Evolutionary conservation across 92 coral and sea anemone genomes (phyloP).

Genomic region (Bergia sp.): DNA sequence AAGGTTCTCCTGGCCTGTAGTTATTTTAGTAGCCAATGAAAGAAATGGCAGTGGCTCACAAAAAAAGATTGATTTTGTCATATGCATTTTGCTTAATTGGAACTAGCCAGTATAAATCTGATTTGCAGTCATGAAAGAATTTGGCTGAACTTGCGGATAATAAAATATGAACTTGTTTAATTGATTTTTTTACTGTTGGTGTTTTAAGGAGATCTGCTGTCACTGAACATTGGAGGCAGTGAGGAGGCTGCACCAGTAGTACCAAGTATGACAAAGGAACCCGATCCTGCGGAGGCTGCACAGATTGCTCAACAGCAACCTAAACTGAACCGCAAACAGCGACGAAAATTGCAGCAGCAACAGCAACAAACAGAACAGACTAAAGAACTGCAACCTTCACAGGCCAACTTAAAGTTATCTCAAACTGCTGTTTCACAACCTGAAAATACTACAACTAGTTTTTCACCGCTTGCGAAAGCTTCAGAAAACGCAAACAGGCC

Average conservation of each 20-base stretch:
- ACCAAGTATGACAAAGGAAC: constrained; percentile 54
- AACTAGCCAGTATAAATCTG: too few species aligned
- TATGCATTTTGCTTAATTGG: too few species aligned
- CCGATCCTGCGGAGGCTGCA: constrained; percentile 73
- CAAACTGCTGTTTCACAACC: constrained; percentile 47
- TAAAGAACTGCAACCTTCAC: constrained; percentile 43
- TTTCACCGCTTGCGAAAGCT: constrained; percentile 9
- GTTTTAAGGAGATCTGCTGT: constrained; percentile 77
- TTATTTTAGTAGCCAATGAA: too few species aligned
- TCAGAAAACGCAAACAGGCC: constrained; percentile 34
- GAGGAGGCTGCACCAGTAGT: constrained; percentile 54
- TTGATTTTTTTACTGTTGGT: not conserved
- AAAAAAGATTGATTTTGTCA: too few species aligned
- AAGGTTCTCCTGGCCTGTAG: too few species aligned
- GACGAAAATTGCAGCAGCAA: constrained; percentile 84
- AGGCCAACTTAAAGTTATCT: constrained; percentile 46
- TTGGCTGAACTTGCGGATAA: too few species aligned
- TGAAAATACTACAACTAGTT: constrained; percentile 16
- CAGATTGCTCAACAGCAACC: constrained; percentile 67
- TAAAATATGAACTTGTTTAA: too few species aligned
- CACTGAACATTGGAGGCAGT: constrained; percentile 65
- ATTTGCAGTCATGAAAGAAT: too few species aligned
- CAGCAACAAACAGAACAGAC: constrained; percentile 68
- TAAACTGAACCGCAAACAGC: constrained; percentile 91
- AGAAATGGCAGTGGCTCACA: too few species aligned